Evolutionary conservation across 2,888 invertebrate species (phyloP), one percentile per base, ranked within the genome.

Genomic region (Lordiphosa fenestrarum): DNA sequence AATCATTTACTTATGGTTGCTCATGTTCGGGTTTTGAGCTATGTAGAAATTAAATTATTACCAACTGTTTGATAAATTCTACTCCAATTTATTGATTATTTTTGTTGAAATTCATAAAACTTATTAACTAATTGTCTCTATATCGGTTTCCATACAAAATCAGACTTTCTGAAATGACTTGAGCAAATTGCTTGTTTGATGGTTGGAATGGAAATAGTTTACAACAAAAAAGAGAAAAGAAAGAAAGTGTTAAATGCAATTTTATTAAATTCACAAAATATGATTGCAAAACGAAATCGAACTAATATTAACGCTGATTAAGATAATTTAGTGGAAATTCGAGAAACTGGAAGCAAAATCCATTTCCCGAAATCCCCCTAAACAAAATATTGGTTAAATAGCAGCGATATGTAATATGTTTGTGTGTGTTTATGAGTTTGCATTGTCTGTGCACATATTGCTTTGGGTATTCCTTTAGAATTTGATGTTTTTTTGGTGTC

Each of bases 91-190:
- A 44, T 25, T 35, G 10, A 6, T 37, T 57, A n/a, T 12, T 4
- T 30, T 12, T 10, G 0, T 19, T 21, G 19, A 35, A 35, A 33
- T 38, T 30, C 6, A 40, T 42, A 33, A 41, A 40, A 44, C 48
- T 42, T 39, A 47, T 10, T 6, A 35, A 15, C 42, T 55, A 55
- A 15, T 21, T 9, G 19, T 35, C 5, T 21, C 21, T 46, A 35
- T 21, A n/a, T 19, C 33, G 7, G 19, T 6, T 19, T 36, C 15
- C 33, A 33, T 33, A 36, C 41, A 49, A 54, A 54, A 54, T 54
- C 49, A 50, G 50, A 50, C 53, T 53, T 53, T 25, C 39, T 13
- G 9, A 38, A 46, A 46, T 53, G 53, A 38, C 30, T 49, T 49
- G 48, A 48, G 38, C 48, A 25, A 30, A 9, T 35, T 38, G 23